These are phyloP conservation scores for Synaphobranchus kaupii DNA, from an alignment of 2,797 vertebrate species.

Conservation along the genomic window DNA sequence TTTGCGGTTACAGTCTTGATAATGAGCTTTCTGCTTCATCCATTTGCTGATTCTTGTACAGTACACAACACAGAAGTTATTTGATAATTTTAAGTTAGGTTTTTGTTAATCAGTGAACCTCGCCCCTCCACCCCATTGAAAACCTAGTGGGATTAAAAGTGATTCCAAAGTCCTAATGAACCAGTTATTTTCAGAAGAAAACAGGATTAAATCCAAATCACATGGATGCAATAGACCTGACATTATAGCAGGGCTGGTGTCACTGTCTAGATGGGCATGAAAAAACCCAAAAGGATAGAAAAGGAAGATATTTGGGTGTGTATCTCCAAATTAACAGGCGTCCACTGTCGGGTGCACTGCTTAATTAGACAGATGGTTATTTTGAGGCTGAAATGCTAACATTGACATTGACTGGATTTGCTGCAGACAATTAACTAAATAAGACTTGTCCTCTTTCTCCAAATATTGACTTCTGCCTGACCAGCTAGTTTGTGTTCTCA, in stretches of 20 bases:
- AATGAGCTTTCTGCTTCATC: slow-evolving; percentile 8
- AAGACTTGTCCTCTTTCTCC: not conserved
- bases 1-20: slow-evolving; percentile 17
- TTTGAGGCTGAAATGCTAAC: not conserved
- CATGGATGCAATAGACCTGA: slow-evolving; percentile 11
- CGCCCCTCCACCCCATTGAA: not conserved
- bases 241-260: slow-evolving; percentile 1
- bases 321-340: not conserved
- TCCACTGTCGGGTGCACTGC: not conserved
- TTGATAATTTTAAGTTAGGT: slow-evolving; percentile 25
- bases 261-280: not conserved
- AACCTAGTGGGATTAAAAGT: slow-evolving; percentile 21
- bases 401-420: not conserved
- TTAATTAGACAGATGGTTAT: not conserved
- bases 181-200: not conserved
- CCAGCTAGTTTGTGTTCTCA: not conserved
- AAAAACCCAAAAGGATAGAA: not conserved
- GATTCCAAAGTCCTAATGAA: slow-evolving; percentile 17
- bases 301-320: not conserved
- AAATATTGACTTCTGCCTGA: not conserved
- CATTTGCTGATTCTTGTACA: slow-evolving; percentile 3
- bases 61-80: not conserved
- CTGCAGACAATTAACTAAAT: not conserved
- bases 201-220: slow-evolving; percentile 27
- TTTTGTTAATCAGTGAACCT: slow-evolving; percentile 13